Base-by-base conservation (phyloP, 1,140 invertebrate genomes). In the Drosophila miranda region DNA sequence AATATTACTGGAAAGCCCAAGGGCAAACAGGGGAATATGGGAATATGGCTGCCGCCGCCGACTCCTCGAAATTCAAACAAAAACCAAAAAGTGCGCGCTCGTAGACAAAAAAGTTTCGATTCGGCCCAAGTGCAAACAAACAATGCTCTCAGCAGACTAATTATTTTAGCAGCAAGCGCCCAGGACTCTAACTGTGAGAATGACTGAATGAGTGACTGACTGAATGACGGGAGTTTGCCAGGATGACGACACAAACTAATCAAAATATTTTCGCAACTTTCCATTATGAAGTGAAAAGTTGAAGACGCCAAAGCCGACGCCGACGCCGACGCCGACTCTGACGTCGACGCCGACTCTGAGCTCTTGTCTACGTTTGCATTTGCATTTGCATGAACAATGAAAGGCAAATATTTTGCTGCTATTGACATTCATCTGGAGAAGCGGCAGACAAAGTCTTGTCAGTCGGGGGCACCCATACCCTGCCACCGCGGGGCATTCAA, bases 271-370 rank as follows among this genome's bases (percentile, higher is more conserved):
- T 84, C 77, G 81, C 81, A 84, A 84, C 81, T 84, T 84, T 84
- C 82, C 81, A 84, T 84, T 84, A 84, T 84, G 82, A 84, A 84
- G 81, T 86, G 82, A 77, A 86, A 84, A 84, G 81, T 86, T 84
- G 81, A 86, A 84, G 81, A 62, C 53, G 62, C 21, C 13, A 19
- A 3, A 8, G 30, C 30, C 9, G 2, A 9, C 3, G 49, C 23
- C 16, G 16, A 16, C n/a, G n/a, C n/a, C n/a, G n/a, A n/a, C n/a
- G n/a, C n/a, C n/a, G n/a, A n/a, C n/a, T n/a, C n/a, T n/a, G 26
- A 3, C 8, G 6, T 30, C 16, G n/a, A 9, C 30, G 21, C 53
- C 53, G 59, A 54, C 60, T 14, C 13, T 42, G 23, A 26, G 49
- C 26, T 46, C 45, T 57, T 43, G 45, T 82, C 68, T 83, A 67